Percentiles rank a stretch among this genome's conserved stretches.
Evolutionary conservation across 2,888 invertebrate species (phyloP).

Genomic region (Diarsia mendica): DNA sequence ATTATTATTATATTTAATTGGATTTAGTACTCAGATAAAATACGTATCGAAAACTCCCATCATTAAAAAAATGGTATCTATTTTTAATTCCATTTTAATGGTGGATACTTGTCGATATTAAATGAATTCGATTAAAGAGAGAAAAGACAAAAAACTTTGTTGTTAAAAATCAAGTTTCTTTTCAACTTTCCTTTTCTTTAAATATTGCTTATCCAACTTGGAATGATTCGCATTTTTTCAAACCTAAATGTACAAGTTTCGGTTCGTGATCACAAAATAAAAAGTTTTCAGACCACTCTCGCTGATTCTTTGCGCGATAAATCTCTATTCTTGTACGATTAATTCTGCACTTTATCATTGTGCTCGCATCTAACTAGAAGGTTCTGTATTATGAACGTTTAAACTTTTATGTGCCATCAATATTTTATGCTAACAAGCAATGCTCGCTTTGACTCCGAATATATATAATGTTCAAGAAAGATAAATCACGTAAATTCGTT

Average conservation of each 20-base stretch:
- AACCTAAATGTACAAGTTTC: conserved; percentile 88
- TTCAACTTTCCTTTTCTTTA: conserved; percentile 82
- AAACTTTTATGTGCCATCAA: conserved; percentile 54
- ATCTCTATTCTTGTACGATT: conserved; percentile 77
- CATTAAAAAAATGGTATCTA: conserved; percentile 15
- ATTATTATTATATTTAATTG: no score
- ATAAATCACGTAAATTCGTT: conserved; percentile 13
- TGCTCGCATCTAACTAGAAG: conserved; percentile 66
- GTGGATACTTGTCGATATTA: conserved; percentile 33
- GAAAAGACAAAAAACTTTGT: conserved; percentile 72
- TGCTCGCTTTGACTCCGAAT: conserved; percentile 13
- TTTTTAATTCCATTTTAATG: conserved; percentile 43
- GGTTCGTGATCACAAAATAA: conserved; percentile 84
- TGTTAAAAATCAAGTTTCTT: conserved; percentile 78
- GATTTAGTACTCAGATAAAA: not conserved
- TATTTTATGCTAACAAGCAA: conserved; percentile 43
- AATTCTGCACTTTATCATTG: conserved; percentile 75
- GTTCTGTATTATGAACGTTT: conserved; percentile 57
- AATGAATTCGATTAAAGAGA: conserved; percentile 67
- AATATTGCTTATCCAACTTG: conserved; percentile 86
- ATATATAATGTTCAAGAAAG: conserved; percentile 20
- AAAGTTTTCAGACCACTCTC: conserved; percentile 83
- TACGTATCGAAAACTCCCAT: conserved; percentile 2
- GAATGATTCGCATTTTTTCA: conserved; percentile 86
- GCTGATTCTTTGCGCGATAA: conserved; percentile 83